Evolutionary conservation across 2,113 vertebrate genomes (phyloP).

Genomic region (Microtus richardsoni): DNA sequence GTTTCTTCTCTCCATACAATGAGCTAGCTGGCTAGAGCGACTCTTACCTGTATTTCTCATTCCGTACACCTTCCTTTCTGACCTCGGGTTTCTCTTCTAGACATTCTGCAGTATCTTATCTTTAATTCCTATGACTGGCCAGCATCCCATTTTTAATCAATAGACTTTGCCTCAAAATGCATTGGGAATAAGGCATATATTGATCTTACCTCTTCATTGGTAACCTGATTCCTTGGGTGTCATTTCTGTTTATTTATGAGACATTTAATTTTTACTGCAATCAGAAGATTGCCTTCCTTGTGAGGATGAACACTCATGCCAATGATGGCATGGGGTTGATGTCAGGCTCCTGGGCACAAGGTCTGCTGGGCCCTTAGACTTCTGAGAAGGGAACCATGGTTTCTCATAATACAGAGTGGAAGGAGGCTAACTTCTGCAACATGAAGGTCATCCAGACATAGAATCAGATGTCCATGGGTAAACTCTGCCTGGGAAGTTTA

Average conservation of each 20-base stretch:
- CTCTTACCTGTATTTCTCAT: background rate
- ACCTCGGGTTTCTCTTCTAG: background rate
- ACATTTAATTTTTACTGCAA: background rate
- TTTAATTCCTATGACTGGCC: background rate
- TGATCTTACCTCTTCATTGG: background rate
- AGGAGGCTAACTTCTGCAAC: background rate
- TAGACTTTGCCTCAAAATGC: background rate
- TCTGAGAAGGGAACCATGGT: background rate
- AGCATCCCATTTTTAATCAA: background rate
- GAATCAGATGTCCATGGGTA: background rate
- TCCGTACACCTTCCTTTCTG: background rate
- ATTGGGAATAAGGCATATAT: background rate
- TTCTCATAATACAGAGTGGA: background rate
- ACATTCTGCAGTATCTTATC: background rate
- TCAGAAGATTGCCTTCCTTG: background rate
- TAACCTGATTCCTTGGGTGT: background rate
- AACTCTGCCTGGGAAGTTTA: background rate
- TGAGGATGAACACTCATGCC: background rate
- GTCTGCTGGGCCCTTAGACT: background rate
- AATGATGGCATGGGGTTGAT: fast-evolving
- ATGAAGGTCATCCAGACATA: background rate
- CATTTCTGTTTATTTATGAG: background rate
- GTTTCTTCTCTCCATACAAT: background rate
- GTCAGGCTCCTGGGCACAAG: background rate
- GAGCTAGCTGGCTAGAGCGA: background rate